Evolutionary conservation across 2,113 vertebrate species (phyloP), one percentile per base, ranked within the genome.

Genomic region (Nesogale talazaci): DNA sequence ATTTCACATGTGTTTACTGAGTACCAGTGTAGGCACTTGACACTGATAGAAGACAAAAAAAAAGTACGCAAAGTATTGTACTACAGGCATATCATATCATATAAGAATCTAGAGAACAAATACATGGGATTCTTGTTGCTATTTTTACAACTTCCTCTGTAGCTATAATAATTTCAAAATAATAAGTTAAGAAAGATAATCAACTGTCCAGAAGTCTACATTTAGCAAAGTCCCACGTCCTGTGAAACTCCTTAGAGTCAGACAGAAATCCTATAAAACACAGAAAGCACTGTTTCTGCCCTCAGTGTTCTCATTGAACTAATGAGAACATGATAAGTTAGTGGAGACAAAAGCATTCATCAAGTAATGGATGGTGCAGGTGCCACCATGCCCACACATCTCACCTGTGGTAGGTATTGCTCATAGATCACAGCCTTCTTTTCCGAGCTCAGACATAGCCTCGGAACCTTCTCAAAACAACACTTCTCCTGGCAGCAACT

Each of bases 141-240:
- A 52, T 52, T 74, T 79, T 90, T 88, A 23, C 38, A 83, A 72
- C 36, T 92, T 90, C 25, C 36, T 89, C 56, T 52, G 46, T 52
- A 52, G 46, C 6, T 52, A 52, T 52, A 52, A 52, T 52, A 52
- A 52, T 52, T 52, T 52, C 46, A 52, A 52, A 52, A 52, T 52
- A 52, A 52, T 52, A 52, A 52, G 46, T 52, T 52, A 52, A 52
- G 14, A 12, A 52, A 52, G 46, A 1, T 52, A 52, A 52, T 52
- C 6, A 52, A 52, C 6, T 52, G 46, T 52, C 46, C 46, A 52
- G 46, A 12, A 52, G 5, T 52, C 46, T 88, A 8, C 46, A 86
- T 89, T 96, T 86, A 76, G 59, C 23, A 88, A 90, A 94, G 61
- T 82, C n/a, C 46, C 23, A 82, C 22, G 40, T 61, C 69, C 27